A percentile compares a stretch with the other conserved stretches of the same genome.
Conservation (phyloP, 2,797 vertebrate genomes). For the Danio choprae region DNA sequence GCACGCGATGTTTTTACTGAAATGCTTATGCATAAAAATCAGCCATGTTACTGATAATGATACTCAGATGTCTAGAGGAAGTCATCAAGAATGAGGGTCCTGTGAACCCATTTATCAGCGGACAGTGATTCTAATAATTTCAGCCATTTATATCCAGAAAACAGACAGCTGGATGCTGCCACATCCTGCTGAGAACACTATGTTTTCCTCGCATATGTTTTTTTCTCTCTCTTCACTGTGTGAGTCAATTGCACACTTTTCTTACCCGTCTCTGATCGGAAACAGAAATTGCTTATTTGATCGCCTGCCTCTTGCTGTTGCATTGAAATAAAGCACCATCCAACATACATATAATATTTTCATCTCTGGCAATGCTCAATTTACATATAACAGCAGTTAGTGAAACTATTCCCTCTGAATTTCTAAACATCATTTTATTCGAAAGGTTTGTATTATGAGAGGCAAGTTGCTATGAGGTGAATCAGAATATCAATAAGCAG, state of each 20-base stretch:
- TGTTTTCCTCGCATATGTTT: conserved; percentile 20
- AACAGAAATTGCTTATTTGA: conserved; percentile 27
- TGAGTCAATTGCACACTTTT: conserved; percentile 25
- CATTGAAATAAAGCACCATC: not conserved
- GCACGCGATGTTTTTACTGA: no score
- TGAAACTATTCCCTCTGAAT: not conserved
- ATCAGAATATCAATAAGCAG: no score
- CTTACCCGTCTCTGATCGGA: not conserved
- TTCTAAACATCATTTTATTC: not conserved
- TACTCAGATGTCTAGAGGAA: conserved; percentile 74
- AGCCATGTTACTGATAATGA: conserved; percentile 14
- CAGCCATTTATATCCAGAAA: conserved; percentile 48
- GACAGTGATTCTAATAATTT: conserved; percentile 61
- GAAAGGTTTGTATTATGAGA: no score
- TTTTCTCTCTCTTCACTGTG: not conserved
- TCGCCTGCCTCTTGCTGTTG: not conserved
- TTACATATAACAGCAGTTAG: not conserved
- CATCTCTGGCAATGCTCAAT: not conserved
- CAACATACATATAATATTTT: not conserved
- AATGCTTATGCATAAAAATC: not conserved
- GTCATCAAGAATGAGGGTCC: conserved; percentile 63
- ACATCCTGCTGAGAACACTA: conserved; percentile 18
- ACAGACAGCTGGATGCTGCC: conserved; percentile 31
- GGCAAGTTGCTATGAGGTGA: no score
- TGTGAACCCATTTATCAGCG: conserved; percentile 47